Evolutionary conservation across 2,888 invertebrate species (phyloP), one percentile per base, ranked within the genome.

Genomic region (Hyalella azteca): DNA sequence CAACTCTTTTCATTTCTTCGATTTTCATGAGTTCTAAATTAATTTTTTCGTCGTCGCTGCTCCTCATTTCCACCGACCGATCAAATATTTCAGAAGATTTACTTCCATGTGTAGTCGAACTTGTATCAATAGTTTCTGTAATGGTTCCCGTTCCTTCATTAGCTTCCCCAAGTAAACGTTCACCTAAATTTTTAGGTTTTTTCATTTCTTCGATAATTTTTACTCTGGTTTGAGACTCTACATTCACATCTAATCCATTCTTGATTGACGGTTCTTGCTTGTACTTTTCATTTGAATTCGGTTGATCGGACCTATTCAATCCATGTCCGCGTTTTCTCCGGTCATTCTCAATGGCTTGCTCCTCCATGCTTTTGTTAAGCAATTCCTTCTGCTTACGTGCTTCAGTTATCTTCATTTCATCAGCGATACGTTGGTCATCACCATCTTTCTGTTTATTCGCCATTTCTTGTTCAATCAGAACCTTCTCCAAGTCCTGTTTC

Each of bases 1-100:
- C 75, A 45, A 75, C 45, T n/a, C 26, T 22, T 32, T 45, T 75
- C 26, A 75, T 75, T 39, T 75, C 75, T 45, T 75, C 75, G 29
- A 39, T 45, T 40, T 45, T 15, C 75, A 45, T 45, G 13, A 22
- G 15, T 39, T 75, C 75, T 7, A 75, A 45, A 40, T 15, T 4
- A 41, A 41, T 75, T 41, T 41, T 29, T 39, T 75, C 45, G 19
- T 75, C 75, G 13, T 75, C 41, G 22, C n/a, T 39, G 29, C 45
- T 75, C 22, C 45, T 75, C 13, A 45, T 39, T 15, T 39, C 36
- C 66, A 13, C 66, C 13, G 66, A 36, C 39, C 66, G 66, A 4
- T 22, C 26, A 54, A 54, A 29, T 9, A 2, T 54, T 26, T 54
- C 54, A 26, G 22, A 22, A 4, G 54, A 4, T 13, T 26, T n/a